phyloP scores from a whole-genome alignment of 2,888 invertebrate genomes.

The Pachycephus smyrnensis region DNA sequence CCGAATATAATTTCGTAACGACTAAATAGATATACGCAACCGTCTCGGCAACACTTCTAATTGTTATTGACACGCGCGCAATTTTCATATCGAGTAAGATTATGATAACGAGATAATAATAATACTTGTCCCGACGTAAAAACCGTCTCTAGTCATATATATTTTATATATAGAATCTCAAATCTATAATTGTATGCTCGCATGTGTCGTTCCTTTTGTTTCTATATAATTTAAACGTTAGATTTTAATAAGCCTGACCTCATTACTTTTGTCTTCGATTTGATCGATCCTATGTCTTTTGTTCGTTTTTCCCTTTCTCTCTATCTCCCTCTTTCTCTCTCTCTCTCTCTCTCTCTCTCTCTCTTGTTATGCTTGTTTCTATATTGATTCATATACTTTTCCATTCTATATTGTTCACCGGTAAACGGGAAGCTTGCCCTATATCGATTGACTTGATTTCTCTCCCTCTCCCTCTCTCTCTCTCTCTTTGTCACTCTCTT shows the following conservation, averaged over 20 bases:
- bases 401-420: too few relatives aligned
- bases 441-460: not conserved
- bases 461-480: not conserved
- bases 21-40: slow-evolving; percentile 8
- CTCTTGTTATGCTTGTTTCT: too few relatives aligned
- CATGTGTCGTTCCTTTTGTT: not conserved
- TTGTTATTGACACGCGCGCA: slow-evolving; percentile 3
- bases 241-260: not conserved
- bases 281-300: not conserved
- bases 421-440: too few relatives aligned
- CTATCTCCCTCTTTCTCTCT: too few relatives aligned
- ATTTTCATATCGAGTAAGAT: not conserved
- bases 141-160: not conserved
- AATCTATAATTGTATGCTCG: not conserved
- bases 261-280: not conserved
- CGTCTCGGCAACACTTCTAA: not conserved
- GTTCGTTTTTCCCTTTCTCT: not conserved
- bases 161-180: not conserved
- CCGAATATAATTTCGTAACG: slow-evolving; percentile 46
- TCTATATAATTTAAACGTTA: not conserved
- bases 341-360: too few relatives aligned
- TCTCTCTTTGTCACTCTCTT: too few relatives aligned
- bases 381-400: too few relatives aligned
- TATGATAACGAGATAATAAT: slow-evolving; percentile 13
- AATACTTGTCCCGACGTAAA: slow-evolving; percentile 12